Evolutionary conservation across 2,797 vertebrate species (phyloP), one percentile per base, ranked within the genome.

Genomic region (Eutrigla gurnardus): DNA sequence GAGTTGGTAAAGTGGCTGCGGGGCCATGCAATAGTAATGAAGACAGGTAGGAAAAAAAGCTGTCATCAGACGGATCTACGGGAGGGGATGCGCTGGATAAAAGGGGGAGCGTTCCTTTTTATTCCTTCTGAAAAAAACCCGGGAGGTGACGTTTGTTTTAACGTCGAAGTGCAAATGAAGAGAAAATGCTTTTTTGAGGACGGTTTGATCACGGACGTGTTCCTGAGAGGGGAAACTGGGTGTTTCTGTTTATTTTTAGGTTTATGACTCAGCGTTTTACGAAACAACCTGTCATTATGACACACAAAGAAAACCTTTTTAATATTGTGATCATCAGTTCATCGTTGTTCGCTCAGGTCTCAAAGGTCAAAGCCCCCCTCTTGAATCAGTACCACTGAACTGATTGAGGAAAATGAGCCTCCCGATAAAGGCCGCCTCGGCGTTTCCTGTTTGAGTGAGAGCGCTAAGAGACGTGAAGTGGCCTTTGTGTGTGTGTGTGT

Each of bases 21-120:
- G 86, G 88, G n/a, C 88, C 89, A 94, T 95, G 92, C 92, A 95
- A 93, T 94, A 93, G 88, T 95, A 93, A 95, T 95, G 94, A 94
- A 89, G 78, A 84, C 72, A 74, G 92, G 92, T n/a, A n/a, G n/a
- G n/a, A n/a, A n/a, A n/a, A n/a, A n/a, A n/a, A 91, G 88, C 91
- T 94, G 93, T 93, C 86, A 86, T 90, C 87, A 89, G 83, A 84
- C 77, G 70, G 63, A 92, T 92, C 90, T 90, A 64, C 76, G 25
- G 91, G 86, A 25, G 25, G 91, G 91, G 36, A 95, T 82, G 66
- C 61, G 83, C 82, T 73, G 50, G 14, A 78, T 91, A 91, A 88
- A 91, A 46, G 90, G 93, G 82, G 91, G 87, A 50, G 70, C 55
- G 72, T 90, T 86, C 70, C 74, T 91, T 91, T 90, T 93, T 92